phyloP scores from a whole-genome alignment of 1,140 invertebrate species.

The Acyrthosiphon pisum region DNA sequence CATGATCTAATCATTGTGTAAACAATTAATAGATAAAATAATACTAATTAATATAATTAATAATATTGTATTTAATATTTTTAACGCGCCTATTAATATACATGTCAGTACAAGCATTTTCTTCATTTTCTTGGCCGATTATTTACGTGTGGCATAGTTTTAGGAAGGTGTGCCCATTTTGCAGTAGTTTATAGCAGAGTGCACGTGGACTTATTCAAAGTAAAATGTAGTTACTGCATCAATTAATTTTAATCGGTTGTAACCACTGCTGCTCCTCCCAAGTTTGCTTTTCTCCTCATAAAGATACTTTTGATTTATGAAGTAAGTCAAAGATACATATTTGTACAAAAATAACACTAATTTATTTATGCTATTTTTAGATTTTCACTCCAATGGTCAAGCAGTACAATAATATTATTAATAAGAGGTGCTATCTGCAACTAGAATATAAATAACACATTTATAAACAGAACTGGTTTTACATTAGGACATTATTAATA shows the following conservation, averaged over 20 bases:
- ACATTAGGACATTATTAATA: not conserved
- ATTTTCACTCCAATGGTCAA: constrained; percentile 73
- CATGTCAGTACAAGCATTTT: constrained; percentile 67
- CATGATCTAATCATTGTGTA: too few species aligned
- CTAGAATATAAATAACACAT: not conserved
- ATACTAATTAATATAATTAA: too few species aligned
- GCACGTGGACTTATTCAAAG: constrained; percentile 68
- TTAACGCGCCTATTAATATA: constrained; percentile 87
- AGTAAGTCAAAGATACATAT: constrained; percentile 62
- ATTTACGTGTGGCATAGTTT: constrained; percentile 59
- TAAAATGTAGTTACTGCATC: constrained; percentile 59
- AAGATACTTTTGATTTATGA: constrained; percentile 66
- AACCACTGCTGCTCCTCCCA: constrained; percentile 64
- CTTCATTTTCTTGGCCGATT: constrained; percentile 32
- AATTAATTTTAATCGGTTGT: constrained; percentile 65
- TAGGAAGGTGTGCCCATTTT: constrained; percentile 79
- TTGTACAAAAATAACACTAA: constrained; percentile 55
- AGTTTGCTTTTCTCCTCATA: constrained; percentile 69
- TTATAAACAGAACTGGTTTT: not conserved
- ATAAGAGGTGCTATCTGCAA: constrained; percentile 38
- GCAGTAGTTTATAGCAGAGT: constrained; percentile 71
- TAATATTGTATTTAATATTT: constrained; percentile 87
- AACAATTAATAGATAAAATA: too few species aligned
- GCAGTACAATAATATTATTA: constrained; percentile 65
- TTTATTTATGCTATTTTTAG: constrained; percentile 61